Conservation (phyloP, 1,140 invertebrate genomes). For the Bombus confusus region DNA sequence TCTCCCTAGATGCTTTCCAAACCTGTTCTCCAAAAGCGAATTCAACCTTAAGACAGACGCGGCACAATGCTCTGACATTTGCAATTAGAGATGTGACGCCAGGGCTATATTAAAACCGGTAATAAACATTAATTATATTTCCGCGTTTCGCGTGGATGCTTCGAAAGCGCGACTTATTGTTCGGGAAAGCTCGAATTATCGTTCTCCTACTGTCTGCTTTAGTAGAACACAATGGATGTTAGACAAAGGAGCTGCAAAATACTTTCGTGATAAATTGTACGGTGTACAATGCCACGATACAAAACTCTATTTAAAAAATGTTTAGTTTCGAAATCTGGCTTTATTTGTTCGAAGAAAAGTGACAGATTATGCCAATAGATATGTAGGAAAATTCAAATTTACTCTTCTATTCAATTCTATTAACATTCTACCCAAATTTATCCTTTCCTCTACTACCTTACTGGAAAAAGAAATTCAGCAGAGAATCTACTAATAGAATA, state of each 20-base stretch:
- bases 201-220: neutral
- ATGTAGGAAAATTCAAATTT: neutral
- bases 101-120: slow-evolving; percentile 17
- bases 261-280: neutral
- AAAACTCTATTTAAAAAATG: neutral
- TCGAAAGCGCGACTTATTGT: neutral
- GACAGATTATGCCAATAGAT: too few relatives aligned
- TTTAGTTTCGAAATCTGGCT: too few relatives aligned
- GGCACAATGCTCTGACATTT: slow-evolving; percentile 27
- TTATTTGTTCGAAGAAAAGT: too few relatives aligned
- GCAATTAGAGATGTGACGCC: slow-evolving; percentile 1
- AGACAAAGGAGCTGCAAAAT: neutral
- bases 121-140: slow-evolving; percentile 44
- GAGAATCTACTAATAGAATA: neutral
- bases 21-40: slow-evolving; percentile 33
- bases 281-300: neutral
- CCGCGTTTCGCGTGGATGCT: neutral
- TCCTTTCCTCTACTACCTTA: too few relatives aligned
- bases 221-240: neutral
- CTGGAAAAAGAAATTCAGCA: too few relatives aligned
- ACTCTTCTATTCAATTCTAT: neutral
- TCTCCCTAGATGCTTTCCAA: slow-evolving; percentile 42
- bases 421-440: too few relatives aligned
- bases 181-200: neutral
- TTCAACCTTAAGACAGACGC: slow-evolving; percentile 41